A percentile compares a stretch with the other conserved stretches of the same genome.
Conservation (phyloP, 1,140 invertebrate genomes). For the Cephus cinctus region DNA sequence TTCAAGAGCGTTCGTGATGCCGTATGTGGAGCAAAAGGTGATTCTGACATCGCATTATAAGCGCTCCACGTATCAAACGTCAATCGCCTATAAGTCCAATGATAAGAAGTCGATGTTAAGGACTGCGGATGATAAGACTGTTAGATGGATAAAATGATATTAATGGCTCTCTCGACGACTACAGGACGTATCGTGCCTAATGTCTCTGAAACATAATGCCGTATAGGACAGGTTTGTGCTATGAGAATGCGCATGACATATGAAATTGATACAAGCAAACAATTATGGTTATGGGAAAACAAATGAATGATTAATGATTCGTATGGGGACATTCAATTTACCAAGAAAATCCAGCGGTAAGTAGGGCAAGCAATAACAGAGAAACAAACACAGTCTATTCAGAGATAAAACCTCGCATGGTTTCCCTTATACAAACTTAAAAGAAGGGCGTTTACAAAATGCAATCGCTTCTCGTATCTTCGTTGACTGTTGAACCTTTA, state of each 20-base stretch:
- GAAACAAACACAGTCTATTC: constrained; percentile 52
- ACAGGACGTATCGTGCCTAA: no score
- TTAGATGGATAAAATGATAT: no score
- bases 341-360: constrained; percentile 57
- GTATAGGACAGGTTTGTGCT: constrained; percentile 50
- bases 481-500: neutral
- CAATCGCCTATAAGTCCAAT: no score
- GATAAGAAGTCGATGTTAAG: no score
- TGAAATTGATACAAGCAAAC: constrained; percentile 8
- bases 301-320: constrained; percentile 32
- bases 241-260: constrained; percentile 6
- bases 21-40: no score
- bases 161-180: no score
- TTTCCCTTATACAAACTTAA: no score
- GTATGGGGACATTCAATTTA: constrained; percentile 56
- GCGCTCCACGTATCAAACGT: no score
- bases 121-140: no score
- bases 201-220: constrained; percentile 47
- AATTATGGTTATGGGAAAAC: constrained; percentile 22
- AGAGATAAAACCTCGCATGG: constrained; percentile 42
- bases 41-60: no score
- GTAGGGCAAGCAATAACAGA: constrained; percentile 56
- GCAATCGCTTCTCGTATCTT: neutral
- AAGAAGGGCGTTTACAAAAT: no score
- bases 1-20: no score